Evolutionary conservation across 2,113 vertebrate genomes (phyloP).

Genomic region (Dunckerocampus dactyliophorus): DNA sequence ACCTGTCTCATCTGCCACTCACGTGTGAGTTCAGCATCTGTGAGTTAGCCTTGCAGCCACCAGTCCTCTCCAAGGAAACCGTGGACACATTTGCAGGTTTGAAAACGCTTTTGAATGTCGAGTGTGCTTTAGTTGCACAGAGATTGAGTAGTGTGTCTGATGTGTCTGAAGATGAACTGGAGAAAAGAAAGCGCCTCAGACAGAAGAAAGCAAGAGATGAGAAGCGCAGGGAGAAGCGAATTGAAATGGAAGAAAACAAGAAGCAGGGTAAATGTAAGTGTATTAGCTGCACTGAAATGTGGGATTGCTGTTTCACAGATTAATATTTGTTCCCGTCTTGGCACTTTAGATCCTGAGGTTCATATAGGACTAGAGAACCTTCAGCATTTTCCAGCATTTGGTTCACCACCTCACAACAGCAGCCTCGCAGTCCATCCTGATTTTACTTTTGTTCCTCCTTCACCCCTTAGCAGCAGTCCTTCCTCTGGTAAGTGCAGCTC

Average conservation of each 20-base stretch:
- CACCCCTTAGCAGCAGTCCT: constrained; percentile 72
- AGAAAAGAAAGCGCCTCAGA: constrained; percentile 87
- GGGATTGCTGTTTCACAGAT: not conserved
- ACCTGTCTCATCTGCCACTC: constrained; percentile 92
- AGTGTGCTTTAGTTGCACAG: not conserved
- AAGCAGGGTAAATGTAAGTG: constrained; percentile 95
- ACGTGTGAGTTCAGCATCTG: constrained; percentile 99
- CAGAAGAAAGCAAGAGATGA: constrained; percentile 96
- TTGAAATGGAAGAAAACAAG: constrained; percentile 96
- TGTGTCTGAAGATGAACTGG: constrained; percentile 82
- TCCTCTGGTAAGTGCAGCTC: constrained; percentile 58
- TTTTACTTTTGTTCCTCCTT: constrained; percentile 56
- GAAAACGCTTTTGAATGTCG: not conserved
- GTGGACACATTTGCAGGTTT: constrained; percentile 90
- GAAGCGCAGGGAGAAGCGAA: constrained; percentile 87
- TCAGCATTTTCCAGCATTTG: constrained; percentile 95
- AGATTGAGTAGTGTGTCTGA: not conserved
- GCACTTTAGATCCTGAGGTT: constrained; percentile 86
- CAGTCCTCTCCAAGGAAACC: constrained; percentile 89
- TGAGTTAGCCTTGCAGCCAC: constrained; percentile 88
- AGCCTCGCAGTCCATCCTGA: constrained; percentile 55
- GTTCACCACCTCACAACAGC: constrained; percentile 69
- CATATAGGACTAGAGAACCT: constrained; percentile 96
- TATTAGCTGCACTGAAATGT: not conserved
- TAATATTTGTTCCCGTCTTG: not conserved